These are phyloP conservation scores for Pseudopipra pipra DNA, from an alignment of 2,113 vertebrate species.

Conservation along the genomic window DNA sequence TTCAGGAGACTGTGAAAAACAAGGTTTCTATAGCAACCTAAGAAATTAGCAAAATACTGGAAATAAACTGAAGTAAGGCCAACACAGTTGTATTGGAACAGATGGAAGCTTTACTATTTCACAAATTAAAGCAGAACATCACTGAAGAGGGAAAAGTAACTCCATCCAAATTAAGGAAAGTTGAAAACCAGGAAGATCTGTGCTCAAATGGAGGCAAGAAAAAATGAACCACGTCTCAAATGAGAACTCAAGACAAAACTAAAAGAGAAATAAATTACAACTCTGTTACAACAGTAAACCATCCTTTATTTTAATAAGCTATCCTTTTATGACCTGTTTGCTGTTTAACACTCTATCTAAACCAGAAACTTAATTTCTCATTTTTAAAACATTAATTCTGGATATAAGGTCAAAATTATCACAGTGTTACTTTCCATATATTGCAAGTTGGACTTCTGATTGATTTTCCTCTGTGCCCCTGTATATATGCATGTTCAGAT, in stretches of 20 bases:
- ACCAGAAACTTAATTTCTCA: neutral
- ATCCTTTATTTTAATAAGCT: neutral
- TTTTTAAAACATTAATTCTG: neutral
- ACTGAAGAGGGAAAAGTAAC: neutral
- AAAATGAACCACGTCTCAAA: neutral
- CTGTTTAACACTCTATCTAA: neutral
- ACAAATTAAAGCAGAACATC: neutral
- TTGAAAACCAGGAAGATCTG: neutral
- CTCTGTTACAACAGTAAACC: neutral
- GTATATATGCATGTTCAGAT: rapidly evolving
- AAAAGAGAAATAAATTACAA: neutral
- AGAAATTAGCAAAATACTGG: slow-evolving; percentile 23
- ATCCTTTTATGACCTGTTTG: neutral
- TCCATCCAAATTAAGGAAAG: neutral
- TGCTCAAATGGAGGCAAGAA: neutral
- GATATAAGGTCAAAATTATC: neutral
- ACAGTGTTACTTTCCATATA: neutral
- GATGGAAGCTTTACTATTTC: slow-evolving; percentile 35
- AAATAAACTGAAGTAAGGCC: slow-evolving; percentile 29
- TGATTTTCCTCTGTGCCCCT: neutral
- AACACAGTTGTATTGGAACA: slow-evolving; percentile 29
- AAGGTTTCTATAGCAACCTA: slow-evolving; percentile 30
- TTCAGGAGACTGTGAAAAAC: neutral
- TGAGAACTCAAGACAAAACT: neutral
- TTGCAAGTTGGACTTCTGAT: neutral